phyloP scores from a whole-genome alignment of 2,113 vertebrate genomes.

The Mus pahari region DNA sequence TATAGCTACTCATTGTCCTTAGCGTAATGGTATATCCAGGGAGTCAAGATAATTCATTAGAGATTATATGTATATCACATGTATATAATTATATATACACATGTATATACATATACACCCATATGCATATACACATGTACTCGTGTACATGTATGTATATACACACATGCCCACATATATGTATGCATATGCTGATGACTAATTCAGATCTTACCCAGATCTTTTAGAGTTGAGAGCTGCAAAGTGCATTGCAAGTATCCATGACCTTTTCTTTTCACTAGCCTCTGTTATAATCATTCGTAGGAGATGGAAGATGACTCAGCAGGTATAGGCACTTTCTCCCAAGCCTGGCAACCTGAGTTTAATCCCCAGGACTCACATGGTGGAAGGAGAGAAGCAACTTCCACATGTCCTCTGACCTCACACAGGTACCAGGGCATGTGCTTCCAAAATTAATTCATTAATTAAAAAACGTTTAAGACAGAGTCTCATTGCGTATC shows the following conservation, averaged over 20 bases:
- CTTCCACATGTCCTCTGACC: neutral
- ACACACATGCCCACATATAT: neutral
- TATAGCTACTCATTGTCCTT: neutral
- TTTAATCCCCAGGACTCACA: neutral
- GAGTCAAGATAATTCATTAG: neutral
- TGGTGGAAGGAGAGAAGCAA: neutral
- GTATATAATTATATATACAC: neutral
- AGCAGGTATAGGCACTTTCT: too few species aligned
- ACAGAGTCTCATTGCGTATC: neutral
- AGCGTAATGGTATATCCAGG: neutral
- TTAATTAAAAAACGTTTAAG: neutral
- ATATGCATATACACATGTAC: neutral
- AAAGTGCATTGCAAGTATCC: neutral
- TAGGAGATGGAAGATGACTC: neutral
- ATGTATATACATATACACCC: fast-evolving
- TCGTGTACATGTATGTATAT: neutral
- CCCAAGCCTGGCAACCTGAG: neutral
- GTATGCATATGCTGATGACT: neutral
- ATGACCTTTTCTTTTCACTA: neutral
- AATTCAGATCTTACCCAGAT: neutral
- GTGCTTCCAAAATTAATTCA: neutral
- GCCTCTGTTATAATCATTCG: too few species aligned
- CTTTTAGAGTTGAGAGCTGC: neutral
- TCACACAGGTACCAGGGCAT: neutral
- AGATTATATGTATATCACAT: neutral